Percentiles rank a stretch among this genome's conserved stretches.
Conservation (phyloP, 2,797 vertebrate genomes). For the Eupleurogrammus muticus region DNA sequence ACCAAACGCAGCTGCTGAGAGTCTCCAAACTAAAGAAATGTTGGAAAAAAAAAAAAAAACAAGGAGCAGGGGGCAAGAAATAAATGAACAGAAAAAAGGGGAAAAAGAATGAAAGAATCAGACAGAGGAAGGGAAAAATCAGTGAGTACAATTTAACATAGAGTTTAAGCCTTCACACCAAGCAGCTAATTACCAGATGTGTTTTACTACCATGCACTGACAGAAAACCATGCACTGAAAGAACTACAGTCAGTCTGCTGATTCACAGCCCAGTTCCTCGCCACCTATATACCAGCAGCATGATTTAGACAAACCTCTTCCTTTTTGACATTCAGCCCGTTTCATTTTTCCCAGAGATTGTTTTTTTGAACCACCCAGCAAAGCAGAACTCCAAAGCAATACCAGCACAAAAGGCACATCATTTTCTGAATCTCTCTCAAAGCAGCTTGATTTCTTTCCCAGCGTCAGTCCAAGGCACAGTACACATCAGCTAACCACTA, state of each 20-base stretch:
- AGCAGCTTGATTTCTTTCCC: constrained; percentile 60
- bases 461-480: constrained; percentile 51
- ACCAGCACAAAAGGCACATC: constrained; percentile 44
- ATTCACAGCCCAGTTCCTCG: constrained; percentile 49
- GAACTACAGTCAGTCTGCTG: constrained; percentile 6
- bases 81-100: not conserved
- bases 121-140: not conserved
- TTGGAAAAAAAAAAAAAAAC: not conserved
- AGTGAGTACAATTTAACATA: constrained; percentile 6
- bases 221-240: constrained; percentile 68
- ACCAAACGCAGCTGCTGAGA: constrained; percentile 99
- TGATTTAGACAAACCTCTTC: not conserved
- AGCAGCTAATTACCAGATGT: constrained; percentile 32
- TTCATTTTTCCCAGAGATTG: not conserved
- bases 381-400: constrained; percentile 45
- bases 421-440: constrained; percentile 32
- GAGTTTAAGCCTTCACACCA: constrained; percentile 19
- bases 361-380: constrained; percentile 25
- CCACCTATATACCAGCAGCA: constrained; percentile 19
- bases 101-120: not conserved
- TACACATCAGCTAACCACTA: constrained; percentile 61
- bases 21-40: constrained; percentile 92
- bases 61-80: constrained; percentile 6
- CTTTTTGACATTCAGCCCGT: not conserved
- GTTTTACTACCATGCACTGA: constrained; percentile 67